Evolutionary conservation across 2,113 vertebrate genomes (phyloP).

Genomic region (Hemibagrus wyckioides): DNA sequence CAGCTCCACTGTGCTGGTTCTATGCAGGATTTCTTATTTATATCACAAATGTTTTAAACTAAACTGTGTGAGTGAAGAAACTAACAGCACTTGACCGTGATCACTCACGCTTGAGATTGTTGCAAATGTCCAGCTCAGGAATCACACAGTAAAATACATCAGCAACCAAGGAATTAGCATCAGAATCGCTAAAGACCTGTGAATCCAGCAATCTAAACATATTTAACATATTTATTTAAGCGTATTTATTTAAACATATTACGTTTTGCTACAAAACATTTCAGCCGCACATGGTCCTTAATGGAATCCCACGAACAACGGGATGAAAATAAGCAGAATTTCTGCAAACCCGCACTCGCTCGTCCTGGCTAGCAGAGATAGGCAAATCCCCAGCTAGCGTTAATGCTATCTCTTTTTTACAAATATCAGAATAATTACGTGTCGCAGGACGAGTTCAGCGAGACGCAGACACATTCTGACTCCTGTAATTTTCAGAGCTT

Average conservation of each 20-base stretch:
- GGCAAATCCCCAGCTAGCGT: constrained; percentile 71
- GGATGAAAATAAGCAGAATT: neutral
- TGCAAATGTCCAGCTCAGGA: neutral
- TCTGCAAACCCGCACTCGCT: neutral
- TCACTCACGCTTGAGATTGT: neutral
- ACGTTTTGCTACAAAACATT: neutral
- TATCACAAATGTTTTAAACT: too few species aligned
- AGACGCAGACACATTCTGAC: constrained; percentile 66
- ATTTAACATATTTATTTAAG: too few species aligned
- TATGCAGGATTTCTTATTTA: neutral
- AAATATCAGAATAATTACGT: constrained; percentile 71
- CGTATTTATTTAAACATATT: too few species aligned
- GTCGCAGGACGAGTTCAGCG: constrained; percentile 47
- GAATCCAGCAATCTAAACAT: neutral
- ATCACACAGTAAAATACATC: neutral
- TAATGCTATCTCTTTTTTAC: constrained; percentile 70
- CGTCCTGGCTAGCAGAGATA: constrained; percentile 64
- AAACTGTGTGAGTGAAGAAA: too few species aligned
- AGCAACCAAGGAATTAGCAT: neutral
- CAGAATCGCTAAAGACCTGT: neutral
- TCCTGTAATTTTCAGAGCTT: constrained; percentile 60
- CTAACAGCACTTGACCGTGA: neutral
- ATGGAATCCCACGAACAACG: constrained; percentile 38
- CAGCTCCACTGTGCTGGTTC: neutral
- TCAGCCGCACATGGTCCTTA: neutral